A percentile compares a stretch with the other conserved stretches of the same genome.
Conservation (phyloP, 2,797 vertebrate genomes). For the Anguilla pacifica region DNA sequence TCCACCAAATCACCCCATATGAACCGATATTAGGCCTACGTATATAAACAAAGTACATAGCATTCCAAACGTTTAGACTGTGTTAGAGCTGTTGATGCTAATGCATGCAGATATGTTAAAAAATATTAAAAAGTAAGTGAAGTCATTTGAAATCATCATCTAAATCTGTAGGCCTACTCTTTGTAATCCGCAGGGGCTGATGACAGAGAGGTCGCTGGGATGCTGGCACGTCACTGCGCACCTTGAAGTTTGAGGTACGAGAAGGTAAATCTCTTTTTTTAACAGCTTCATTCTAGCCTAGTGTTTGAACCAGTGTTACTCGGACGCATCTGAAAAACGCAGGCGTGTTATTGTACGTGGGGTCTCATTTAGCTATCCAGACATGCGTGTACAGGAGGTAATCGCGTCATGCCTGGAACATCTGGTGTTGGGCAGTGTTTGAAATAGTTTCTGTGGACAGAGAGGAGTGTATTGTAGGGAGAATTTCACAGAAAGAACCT, state of each 20-base stretch:
- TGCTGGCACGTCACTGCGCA: background rate
- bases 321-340: background rate
- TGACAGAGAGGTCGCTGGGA: conserved; percentile 11
- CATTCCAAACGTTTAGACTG: no score
- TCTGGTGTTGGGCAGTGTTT: background rate
- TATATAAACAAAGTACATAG: no score
- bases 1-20: no score
- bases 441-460: background rate
- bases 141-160: no score
- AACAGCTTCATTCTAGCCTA: background rate
- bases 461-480: background rate
- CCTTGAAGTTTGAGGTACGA: conserved; percentile 14
- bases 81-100: no score
- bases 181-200: conserved; percentile 19
- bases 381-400: background rate
- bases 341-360: conserved; percentile 2
- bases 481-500: background rate
- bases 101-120: no score
- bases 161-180: no score
- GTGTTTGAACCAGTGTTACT: background rate
- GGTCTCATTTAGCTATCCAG: background rate
- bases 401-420: background rate
- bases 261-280: conserved; percentile 17
- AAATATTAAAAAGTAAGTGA: background rate
- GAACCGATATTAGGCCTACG: no score